Evolutionary conservation across 2,797 vertebrate species (phyloP), one percentile per base, ranked within the genome.

Genomic region (Cirrhinus mrigala): DNA sequence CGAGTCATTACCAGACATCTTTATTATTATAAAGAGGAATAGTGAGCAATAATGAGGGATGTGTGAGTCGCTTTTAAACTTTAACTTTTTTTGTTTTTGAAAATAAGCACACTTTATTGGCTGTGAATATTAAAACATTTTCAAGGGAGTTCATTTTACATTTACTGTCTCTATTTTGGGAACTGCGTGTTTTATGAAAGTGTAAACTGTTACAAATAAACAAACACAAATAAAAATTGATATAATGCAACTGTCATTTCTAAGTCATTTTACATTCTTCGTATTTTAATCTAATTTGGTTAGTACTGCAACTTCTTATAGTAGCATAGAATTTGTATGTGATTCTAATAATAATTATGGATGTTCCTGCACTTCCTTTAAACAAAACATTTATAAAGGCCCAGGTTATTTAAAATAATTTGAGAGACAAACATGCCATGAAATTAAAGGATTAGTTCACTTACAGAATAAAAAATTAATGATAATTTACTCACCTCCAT

Each of bases 11-110:
- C 1, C 9, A 7, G 27, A 20, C 4, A 12, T 11, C 18, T 8
- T 56, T 29, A 37, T n/a, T 6, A 4, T 15, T 58, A 40, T 58
- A 77, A 75, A 75, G 71, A 75, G 73, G 73, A 75, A 75, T 9
- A 44, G 33, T 1, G 75, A 60, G 54, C 33, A 44, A n/a, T 24
- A 18, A 44, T 60, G 33, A 44, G 75, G 58, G 58, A 64, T 79
- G 40, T 79, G 37, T 20, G 16, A 79, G 40, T 37, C 1, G 2
- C 0, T 58, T 37, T 56, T 40, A 10, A 33, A 76, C 22, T 24
- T 60, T 58, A 56, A 44, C 7, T 24, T 60, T 24, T 60, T 16
- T 22, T 78, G 22, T n/a, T 58, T 76, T 58, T 40, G 2, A 44
- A 78, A 44, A 24, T 58, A 12, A 6, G 0, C 33, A 60, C 54